Conservation (phyloP, 1,140 invertebrate genomes). For the Leptoteleia sp. region DNA sequence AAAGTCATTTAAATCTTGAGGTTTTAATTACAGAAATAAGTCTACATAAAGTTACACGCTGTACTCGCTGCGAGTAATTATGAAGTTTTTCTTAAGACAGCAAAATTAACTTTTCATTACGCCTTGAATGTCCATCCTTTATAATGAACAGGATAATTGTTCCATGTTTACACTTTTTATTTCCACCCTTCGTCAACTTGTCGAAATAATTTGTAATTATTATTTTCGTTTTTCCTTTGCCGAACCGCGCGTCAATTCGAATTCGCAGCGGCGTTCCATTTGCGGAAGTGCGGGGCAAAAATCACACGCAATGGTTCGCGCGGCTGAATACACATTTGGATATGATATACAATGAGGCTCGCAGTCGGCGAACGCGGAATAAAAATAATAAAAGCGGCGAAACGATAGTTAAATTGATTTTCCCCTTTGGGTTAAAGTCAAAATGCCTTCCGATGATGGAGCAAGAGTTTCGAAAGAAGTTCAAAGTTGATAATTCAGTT, state of each 20-base stretch:
- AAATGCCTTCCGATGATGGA: conserved; percentile 54
- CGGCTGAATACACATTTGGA: conserved; percentile 39
- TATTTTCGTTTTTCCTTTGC: too few species aligned
- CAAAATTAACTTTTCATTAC: conserved; percentile 44
- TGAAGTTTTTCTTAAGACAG: conserved; percentile 47
- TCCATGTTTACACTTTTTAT: conserved; percentile 22
- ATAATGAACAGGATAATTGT: conserved; percentile 44
- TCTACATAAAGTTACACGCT: conserved; percentile 53
- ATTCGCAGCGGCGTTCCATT: conserved; percentile 40
- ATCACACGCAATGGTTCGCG: conserved; percentile 30
- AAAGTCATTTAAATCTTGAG: conserved; percentile 54
- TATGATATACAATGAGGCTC: conserved; percentile 27
- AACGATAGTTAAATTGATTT: conserved; percentile 55
- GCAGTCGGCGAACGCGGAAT: conserved; percentile 40
- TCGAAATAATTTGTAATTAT: conserved; percentile 45
- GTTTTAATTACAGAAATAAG: conserved; percentile 59
- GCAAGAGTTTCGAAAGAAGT: conserved; percentile 43
- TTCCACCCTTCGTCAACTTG: conserved; percentile 12
- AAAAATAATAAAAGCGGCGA: conserved; percentile 44
- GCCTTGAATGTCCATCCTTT: conserved; percentile 33
- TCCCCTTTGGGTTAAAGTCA: conserved; percentile 44
- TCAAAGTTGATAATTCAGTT: conserved; percentile 58
- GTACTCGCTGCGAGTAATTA: conserved; percentile 46
- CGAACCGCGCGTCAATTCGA: conserved; percentile 19
- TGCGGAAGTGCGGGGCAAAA: conserved; percentile 23